Evolutionary conservation across 2,888 invertebrate species (phyloP).

Genomic region (Drosophila fulvimacula): DNA sequence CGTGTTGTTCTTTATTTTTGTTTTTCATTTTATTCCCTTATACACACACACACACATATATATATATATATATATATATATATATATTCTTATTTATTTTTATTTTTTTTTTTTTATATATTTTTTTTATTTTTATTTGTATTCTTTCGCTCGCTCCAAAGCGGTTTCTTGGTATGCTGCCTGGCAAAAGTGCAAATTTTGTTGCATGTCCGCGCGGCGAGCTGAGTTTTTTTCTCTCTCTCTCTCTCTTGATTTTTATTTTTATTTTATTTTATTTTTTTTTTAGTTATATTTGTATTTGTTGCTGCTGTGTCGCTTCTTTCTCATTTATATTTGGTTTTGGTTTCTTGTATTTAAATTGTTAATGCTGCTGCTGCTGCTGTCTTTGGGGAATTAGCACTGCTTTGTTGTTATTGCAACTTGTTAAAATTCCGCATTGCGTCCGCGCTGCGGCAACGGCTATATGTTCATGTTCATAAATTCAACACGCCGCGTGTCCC

Average conservation of each 20-base stretch:
- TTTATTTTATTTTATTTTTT: constrained; percentile 21
- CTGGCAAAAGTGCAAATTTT: constrained; percentile 74
- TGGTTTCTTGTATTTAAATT: constrained; percentile 74
- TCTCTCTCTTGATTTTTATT: neutral
- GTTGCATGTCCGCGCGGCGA: constrained; percentile 49
- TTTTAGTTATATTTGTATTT: constrained; percentile 41
- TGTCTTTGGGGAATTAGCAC: constrained; percentile 77
- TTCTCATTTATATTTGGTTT: constrained; percentile 68
- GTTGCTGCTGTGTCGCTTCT: constrained; percentile 40
- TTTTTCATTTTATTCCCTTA: constrained; percentile 4
- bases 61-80: neutral
- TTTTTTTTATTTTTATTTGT: no score
- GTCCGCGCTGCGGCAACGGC: constrained; percentile 37
- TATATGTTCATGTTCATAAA: constrained; percentile 68
- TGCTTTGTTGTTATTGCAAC: constrained; percentile 72
- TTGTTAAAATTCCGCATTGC: constrained; percentile 76
- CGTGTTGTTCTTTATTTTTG: constrained; percentile 42
- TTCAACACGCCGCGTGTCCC: constrained; percentile 54
- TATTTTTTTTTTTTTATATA: constrained; percentile 5
- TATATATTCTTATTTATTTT: constrained; percentile 7
- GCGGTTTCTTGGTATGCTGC: constrained; percentile 56
- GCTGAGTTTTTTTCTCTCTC: constrained; percentile 4
- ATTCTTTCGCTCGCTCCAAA: constrained; percentile 27
- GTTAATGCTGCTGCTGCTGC: constrained; percentile 57
- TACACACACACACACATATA: neutral